These are phyloP conservation scores for Cochlearius cochlearius DNA, from an alignment of 2,113 vertebrate genomes.

Conservation along the genomic window DNA sequence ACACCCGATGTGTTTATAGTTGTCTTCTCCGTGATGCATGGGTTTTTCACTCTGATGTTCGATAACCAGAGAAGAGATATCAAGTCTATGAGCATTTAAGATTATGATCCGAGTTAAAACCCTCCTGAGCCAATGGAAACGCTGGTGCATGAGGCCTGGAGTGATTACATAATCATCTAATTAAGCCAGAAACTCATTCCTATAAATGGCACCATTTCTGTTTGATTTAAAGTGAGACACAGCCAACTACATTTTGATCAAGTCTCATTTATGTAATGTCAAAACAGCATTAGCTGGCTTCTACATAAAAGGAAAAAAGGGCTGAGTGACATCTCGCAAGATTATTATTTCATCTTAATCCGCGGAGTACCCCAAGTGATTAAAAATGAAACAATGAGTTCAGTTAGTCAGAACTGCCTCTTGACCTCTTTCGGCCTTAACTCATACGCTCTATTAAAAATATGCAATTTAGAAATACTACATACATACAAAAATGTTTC, in stretches of 20 bases:
- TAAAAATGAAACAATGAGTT: background rate
- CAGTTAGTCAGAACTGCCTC: background rate
- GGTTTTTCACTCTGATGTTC: background rate
- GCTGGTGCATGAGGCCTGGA: background rate
- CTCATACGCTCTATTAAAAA: background rate
- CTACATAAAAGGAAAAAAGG: background rate
- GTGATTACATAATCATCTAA: slow-evolving; percentile 21
- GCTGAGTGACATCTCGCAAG: background rate
- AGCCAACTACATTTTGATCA: slow-evolving; percentile 17
- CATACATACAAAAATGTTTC: background rate
- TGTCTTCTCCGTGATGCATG: accelerated
- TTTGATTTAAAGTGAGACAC: slow-evolving; percentile 32
- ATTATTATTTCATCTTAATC: background rate
- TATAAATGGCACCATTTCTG: background rate
- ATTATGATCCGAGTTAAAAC: background rate
- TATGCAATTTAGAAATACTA: background rate
- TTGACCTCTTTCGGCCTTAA: background rate
- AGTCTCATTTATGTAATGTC: slow-evolving; percentile 16
- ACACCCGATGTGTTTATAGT: background rate
- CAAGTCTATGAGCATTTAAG: background rate
- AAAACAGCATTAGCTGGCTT: slow-evolving; percentile 39
- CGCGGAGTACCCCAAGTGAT: background rate
- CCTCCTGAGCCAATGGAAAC: background rate
- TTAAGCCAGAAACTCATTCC: slow-evolving; percentile 14
- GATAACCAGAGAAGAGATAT: background rate